Conservation (phyloP, 1,140 invertebrate genomes). For the Aphelinus certus region DNA sequence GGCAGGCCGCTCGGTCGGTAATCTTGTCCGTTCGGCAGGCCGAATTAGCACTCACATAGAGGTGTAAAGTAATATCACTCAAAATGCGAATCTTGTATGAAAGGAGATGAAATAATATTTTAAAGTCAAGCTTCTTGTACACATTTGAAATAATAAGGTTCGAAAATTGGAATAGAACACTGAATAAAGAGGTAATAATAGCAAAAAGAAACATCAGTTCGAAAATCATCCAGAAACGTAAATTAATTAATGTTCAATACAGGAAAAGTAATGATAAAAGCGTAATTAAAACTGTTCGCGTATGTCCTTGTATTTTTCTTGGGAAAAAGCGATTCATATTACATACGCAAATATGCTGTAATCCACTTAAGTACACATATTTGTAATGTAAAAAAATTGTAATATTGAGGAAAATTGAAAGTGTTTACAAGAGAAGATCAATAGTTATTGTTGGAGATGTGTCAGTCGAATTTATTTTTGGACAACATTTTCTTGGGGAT, state of each 20-base stretch:
- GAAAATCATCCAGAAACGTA: constrained; percentile 30
- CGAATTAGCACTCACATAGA: too few relatives aligned
- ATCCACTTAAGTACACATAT: constrained; percentile 21
- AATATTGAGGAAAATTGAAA: constrained; percentile 23
- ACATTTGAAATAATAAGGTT: constrained; percentile 18
- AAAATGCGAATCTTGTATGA: too few relatives aligned
- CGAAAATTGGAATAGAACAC: constrained; percentile 1
- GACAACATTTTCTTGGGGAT: constrained; percentile 10
- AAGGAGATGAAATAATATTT: constrained; percentile 11
- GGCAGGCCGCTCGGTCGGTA: too few relatives aligned
- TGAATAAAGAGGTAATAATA: constrained; percentile 8
- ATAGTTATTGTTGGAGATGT: too few relatives aligned
- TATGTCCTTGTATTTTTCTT: constrained; percentile 32
- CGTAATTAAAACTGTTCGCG: constrained; percentile 30
- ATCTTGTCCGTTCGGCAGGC: too few relatives aligned
- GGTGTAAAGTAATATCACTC: too few relatives aligned
- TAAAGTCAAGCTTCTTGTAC: constrained; percentile 19
- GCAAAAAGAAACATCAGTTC: constrained; percentile 23
- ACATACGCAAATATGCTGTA: constrained; percentile 30
- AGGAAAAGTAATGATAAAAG: neutral
- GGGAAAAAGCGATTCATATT: constrained; percentile 23
- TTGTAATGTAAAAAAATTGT: constrained; percentile 19
- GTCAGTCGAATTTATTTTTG: constrained; percentile 3
- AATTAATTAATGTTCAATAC: constrained; percentile 16
- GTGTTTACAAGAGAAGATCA: neutral